Evolutionary conservation across 2,888 invertebrate genomes (phyloP), one percentile per base, ranked within the genome.

Genomic region (Lycia hirtaria): DNA sequence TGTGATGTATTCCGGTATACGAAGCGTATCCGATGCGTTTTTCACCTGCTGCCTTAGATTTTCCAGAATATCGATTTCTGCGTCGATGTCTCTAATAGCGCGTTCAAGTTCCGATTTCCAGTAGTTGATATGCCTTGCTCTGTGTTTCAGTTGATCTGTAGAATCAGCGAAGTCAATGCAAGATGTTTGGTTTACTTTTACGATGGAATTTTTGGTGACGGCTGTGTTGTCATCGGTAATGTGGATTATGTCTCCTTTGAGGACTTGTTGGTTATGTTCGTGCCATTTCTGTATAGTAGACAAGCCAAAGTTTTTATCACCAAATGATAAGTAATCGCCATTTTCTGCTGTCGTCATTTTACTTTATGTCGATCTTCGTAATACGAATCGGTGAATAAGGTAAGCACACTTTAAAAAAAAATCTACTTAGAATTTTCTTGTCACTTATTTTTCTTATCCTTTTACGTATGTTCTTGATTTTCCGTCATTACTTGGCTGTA

Each of bases 41-140:
- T 88, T 91, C 0, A 93, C 55, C 56, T 93, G 93, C 62, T 93
- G 89, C 22, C 88, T 80, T 28, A 81, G 76, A 0, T 83, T 75
- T 66, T 92, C 91, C 4, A 88, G 43, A 1, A 84, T 37, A 3
- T 69, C 77, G 1, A 89, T 87, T 77, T 91, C 92, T 0, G 81
- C 84, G 26, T 89, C 87, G 17, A 92, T 88, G 41, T 91, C 92
- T 64, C 79, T 65, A 35, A 90, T 87, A 20, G 91, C 89, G 47
- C 90, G 71, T 65, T 90, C 89, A 20, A 92, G 37, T 70, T 92
- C 90, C 0, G 83, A 77, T 68, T 89, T 90, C 91, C 91, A 92
- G 47, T 89, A 92, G 67, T 91, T 85, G 2, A 92, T 88, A 60
- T 92, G 92, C 58, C 88, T 80, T 0, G 87, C 73, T 40, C 92